phyloP scores from a whole-genome alignment of 2,888 invertebrate genomes.

The Stegophylla sp. region DNA sequence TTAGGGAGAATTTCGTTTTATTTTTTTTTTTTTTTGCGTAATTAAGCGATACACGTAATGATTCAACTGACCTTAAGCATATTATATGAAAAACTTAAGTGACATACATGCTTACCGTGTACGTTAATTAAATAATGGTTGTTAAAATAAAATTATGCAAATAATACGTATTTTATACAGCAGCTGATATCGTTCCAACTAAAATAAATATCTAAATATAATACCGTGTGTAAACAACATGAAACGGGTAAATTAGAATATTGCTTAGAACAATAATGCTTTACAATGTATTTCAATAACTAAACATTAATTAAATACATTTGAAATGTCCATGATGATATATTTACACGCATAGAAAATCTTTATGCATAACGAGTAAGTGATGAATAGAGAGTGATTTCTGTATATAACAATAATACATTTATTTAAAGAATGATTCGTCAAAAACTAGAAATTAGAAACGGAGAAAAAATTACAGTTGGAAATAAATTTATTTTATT shows the following conservation, averaged over 20 bases:
- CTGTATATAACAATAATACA: too few relatives aligned
- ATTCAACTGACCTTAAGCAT: constrained; percentile 10
- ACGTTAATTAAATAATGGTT: background rate
- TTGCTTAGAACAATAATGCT: background rate
- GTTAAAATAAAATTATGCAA: background rate
- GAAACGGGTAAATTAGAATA: background rate
- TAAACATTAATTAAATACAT: background rate
- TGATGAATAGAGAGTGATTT: too few relatives aligned
- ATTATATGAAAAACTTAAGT: background rate
- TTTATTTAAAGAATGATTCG: too few relatives aligned
- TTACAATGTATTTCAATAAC: background rate
- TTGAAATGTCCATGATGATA: background rate
- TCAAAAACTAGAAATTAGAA: background rate
- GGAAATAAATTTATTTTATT: background rate
- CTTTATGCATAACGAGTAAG: too few relatives aligned
- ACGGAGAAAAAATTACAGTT: background rate
- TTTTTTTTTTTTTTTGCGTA: background rate
- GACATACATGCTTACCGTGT: background rate
- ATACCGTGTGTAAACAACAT: background rate
- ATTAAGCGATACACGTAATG: constrained; percentile 10
- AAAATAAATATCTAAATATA: background rate
- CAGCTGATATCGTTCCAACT: background rate
- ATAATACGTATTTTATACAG: background rate
- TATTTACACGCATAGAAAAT: too few relatives aligned
- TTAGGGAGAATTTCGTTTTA: background rate